These are phyloP conservation scores for Rhynchotus rufescens DNA, from an alignment of 2,797 vertebrate genomes.

Conservation along the genomic window DNA sequence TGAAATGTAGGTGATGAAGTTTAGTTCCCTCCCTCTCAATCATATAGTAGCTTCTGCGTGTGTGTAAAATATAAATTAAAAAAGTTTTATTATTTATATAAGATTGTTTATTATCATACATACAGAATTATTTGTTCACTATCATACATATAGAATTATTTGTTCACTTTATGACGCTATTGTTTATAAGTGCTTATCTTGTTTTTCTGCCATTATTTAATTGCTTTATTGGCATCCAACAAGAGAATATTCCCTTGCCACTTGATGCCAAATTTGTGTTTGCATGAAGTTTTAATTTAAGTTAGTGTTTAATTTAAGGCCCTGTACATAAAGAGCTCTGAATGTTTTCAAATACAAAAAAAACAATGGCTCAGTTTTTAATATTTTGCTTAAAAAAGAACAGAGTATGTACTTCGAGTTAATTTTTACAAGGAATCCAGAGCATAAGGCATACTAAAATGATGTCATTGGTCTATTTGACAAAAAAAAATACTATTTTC, in stretches of 20 bases:
- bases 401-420: background rate
- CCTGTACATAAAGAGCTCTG: background rate
- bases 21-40: background rate
- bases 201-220: slow-evolving; percentile 8
- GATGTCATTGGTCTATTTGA: background rate
- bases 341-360: background rate
- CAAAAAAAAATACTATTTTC: background rate
- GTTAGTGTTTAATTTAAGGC: background rate
- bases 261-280: background rate
- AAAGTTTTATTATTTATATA: background rate
- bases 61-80: background rate
- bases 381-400: background rate
- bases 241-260: background rate
- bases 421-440: background rate
- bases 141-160: background rate
- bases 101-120: background rate
- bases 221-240: background rate
- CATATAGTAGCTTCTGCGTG: background rate
- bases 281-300: slow-evolving; percentile 32
- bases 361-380: background rate
- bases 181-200: background rate
- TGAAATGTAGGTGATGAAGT: background rate
- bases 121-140: too few species aligned
- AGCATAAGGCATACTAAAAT: background rate
- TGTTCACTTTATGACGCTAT: background rate